Conservation (phyloP, 2,113 vertebrate genomes). For the Dissostichus mawsoni region DNA sequence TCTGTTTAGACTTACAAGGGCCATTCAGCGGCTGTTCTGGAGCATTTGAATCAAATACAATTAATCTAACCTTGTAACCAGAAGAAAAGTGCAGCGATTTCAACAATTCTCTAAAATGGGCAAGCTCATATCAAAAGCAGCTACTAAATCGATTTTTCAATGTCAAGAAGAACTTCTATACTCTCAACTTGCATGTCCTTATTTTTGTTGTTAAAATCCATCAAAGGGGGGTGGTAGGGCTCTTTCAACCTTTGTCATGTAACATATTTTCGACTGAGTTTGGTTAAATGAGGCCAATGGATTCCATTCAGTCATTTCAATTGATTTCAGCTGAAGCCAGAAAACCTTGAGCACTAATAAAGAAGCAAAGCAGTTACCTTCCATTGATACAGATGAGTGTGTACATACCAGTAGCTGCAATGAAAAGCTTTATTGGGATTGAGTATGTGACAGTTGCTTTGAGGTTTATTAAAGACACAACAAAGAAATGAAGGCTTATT, state of each 20-base stretch:
- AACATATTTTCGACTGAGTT: background rate
- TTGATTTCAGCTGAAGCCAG: background rate
- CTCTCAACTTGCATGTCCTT: background rate
- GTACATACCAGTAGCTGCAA: background rate
- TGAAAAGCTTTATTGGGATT: conserved; percentile 1
- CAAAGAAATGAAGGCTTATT: background rate
- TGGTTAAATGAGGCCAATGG: background rate
- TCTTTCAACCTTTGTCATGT: background rate
- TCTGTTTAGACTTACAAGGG: background rate
- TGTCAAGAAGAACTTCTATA: background rate
- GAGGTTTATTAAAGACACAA: background rate
- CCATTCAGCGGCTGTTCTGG: background rate
- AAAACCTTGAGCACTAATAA: background rate
- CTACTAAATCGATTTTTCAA: background rate
- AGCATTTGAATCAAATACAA: background rate
- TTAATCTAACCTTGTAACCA: background rate
- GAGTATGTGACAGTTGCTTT: background rate
- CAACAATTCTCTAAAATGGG: background rate
- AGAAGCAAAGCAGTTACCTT: background rate
- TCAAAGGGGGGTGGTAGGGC: background rate
- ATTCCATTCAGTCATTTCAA: background rate
- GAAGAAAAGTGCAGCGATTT: background rate
- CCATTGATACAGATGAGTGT: background rate
- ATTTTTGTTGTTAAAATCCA: background rate
- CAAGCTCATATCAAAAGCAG: background rate